These are phyloP conservation scores for Acanthosepion pharaonis DNA, from an alignment of 2,888 invertebrate species.

Conservation along the genomic window DNA sequence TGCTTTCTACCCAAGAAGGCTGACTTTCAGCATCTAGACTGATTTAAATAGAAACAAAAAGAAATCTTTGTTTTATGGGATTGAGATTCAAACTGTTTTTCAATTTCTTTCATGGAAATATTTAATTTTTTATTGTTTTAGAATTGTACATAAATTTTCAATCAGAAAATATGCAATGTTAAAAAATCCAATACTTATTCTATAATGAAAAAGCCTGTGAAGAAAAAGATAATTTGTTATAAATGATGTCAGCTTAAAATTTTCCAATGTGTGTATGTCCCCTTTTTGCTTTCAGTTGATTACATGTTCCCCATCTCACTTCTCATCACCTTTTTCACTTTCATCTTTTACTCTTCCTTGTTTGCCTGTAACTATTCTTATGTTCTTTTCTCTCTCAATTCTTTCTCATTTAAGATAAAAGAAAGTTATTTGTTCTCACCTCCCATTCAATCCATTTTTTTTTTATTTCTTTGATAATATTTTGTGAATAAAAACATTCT, in stretches of 20 bases:
- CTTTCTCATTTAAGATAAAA: no score
- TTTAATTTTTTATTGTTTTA: constrained; percentile 6
- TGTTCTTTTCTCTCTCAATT: no score
- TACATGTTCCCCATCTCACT: background rate
- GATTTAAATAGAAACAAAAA: background rate
- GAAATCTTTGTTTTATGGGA: background rate
- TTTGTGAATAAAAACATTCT: background rate
- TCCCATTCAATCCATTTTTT: background rate
- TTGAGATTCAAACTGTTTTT: background rate
- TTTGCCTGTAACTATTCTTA: background rate
- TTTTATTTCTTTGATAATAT: background rate
- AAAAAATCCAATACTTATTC: background rate
- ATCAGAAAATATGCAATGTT: background rate
- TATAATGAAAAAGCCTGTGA: background rate
- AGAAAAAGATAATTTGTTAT: background rate
- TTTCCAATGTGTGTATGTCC: background rate
- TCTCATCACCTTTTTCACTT: background rate
- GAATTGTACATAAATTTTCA: background rate
- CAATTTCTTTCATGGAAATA: constrained; percentile 2
- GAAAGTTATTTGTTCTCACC: background rate
- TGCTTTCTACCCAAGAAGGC: constrained; percentile 71
- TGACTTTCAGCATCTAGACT: constrained; percentile 50
- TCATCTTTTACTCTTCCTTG: background rate
- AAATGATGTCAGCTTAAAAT: background rate
- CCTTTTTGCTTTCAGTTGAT: background rate